Conservation (phyloP, 2,113 vertebrate species). For the Abramis brama region DNA sequence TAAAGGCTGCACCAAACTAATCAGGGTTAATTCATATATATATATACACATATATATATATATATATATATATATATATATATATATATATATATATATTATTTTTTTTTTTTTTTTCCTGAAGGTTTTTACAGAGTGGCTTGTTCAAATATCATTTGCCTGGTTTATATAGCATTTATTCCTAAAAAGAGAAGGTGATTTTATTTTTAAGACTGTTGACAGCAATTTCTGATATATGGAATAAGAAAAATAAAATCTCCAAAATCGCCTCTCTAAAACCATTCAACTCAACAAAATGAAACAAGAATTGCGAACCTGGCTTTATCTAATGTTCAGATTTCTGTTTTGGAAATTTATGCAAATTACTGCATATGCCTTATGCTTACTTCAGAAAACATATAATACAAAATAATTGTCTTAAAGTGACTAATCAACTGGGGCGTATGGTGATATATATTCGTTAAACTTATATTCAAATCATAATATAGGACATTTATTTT, state of each 20-base stretch:
- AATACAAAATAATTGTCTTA: neutral
- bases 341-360: neutral
- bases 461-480: neutral
- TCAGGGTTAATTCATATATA: no score
- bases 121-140: neutral
- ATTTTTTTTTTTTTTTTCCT: no score
- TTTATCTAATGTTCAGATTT: neutral
- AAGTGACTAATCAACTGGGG: neutral
- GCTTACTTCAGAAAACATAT: neutral
- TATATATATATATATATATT: neutral
- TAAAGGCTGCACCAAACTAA: no score
- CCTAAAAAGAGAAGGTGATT: neutral
- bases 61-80: no score
- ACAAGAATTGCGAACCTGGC: neutral
- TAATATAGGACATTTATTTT: neutral
- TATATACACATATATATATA: no score
- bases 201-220: neutral
- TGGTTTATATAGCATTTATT: neutral
- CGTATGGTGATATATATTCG: neutral
- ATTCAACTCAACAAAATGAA: no score
- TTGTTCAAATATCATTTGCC: neutral
- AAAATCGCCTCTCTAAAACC: no score
- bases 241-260: neutral
- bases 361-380: neutral
- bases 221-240: neutral